A percentile compares a stretch with the other conserved stretches of the same genome.
Conservation (phyloP, 2,888 invertebrate genomes). For the Nudaria mundana region DNA sequence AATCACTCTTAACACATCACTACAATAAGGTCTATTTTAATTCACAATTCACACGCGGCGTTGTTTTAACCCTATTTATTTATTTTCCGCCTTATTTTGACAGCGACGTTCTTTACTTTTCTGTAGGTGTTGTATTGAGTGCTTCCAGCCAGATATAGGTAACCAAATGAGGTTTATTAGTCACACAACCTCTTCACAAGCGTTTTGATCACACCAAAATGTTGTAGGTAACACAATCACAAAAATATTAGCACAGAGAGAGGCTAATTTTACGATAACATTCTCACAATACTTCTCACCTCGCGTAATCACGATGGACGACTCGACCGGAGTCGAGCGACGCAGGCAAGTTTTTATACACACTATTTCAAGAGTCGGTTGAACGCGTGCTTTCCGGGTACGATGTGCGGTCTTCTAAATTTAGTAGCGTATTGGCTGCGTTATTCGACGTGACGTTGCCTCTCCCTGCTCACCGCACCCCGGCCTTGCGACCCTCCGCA, state of each 20-base stretch:
- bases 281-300: constrained; percentile 65
- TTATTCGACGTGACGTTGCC: constrained; percentile 77
- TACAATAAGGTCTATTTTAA: constrained; percentile 56
- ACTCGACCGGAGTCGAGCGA: constrained; percentile 72
- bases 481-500: constrained; percentile 73
- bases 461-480: constrained; percentile 60
- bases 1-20: constrained; percentile 43
- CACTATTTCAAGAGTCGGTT: constrained; percentile 33
- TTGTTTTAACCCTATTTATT: constrained; percentile 74
- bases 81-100: constrained; percentile 76
- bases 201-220: constrained; percentile 35
- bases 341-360: constrained; percentile 69
- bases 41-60: constrained; percentile 43
- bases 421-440: constrained; percentile 63
- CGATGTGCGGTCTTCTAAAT: constrained; percentile 43
- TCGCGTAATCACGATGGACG: constrained; percentile 75
- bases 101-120: constrained; percentile 49
- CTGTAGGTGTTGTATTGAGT: constrained; percentile 26
- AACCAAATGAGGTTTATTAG: constrained; percentile 24
- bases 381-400: constrained; percentile 19
- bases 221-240: constrained; percentile 44
- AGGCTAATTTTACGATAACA: constrained; percentile 66
- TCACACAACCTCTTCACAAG: constrained; percentile 15
- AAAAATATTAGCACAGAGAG: constrained; percentile 48
- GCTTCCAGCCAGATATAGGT: constrained; percentile 32